Percentiles rank a stretch among this genome's conserved stretches.
These are phyloP conservation scores for Drosophila teissieri DNA, from an alignment of 1,140 invertebrate genomes.

Conservation along the genomic window DNA sequence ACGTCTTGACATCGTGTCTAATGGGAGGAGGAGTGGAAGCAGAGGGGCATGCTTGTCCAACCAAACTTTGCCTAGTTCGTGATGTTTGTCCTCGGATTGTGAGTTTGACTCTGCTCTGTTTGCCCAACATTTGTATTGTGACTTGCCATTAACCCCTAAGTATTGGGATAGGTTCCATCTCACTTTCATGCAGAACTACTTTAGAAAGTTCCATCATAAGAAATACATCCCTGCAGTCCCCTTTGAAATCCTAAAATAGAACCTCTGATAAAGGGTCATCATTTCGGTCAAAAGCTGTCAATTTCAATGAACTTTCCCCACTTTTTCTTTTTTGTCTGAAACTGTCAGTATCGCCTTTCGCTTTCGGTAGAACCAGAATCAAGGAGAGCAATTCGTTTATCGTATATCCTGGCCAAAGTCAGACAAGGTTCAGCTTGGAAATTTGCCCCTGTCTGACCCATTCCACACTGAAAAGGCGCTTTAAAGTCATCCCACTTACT, in stretches of 20 bases:
- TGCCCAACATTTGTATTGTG: conserved; percentile 33
- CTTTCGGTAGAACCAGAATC: conserved; percentile 27
- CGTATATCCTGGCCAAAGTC: conserved; percentile 39
- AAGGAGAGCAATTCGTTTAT: conserved; percentile 24
- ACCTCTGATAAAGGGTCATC: conserved; percentile 9
- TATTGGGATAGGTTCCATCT: not conserved
- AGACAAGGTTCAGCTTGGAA: conserved; percentile 20
- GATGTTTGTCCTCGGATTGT: conserved; percentile 43
- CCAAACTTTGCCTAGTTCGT: conserved; percentile 25
- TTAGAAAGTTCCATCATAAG: not conserved
- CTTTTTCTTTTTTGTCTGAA: not conserved
- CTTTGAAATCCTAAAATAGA: not conserved
- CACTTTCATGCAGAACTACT: not conserved
- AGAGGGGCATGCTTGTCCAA: not conserved
- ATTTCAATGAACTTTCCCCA: conserved; percentile 39
- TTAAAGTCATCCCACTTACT: conserved; percentile 40
- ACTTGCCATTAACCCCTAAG: not conserved
- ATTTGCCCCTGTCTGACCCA: conserved; percentile 24
- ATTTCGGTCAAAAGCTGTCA: conserved; percentile 17
- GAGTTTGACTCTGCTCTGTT: conserved; percentile 20
- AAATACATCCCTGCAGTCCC: not conserved
- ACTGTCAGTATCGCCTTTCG: conserved; percentile 25
- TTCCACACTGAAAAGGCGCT: conserved; percentile 28
- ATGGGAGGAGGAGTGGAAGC: conserved; percentile 4
- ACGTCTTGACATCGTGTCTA: conserved; percentile 56